Evolutionary conservation across 1,140 invertebrate genomes (phyloP).

Genomic region (Wasmannia auropunctata): DNA sequence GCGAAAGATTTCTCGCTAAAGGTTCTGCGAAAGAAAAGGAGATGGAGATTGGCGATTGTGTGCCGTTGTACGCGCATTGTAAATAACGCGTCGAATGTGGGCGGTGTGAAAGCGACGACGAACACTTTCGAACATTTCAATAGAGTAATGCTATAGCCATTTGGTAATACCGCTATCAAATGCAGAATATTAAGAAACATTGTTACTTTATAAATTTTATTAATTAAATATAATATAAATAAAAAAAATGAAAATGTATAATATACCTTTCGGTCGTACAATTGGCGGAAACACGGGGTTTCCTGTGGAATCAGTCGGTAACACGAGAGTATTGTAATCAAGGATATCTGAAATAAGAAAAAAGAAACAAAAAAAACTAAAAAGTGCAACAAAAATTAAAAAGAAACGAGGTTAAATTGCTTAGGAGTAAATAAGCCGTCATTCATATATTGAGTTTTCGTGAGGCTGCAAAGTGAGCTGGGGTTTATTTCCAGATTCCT

Average conservation of each 20-base stretch:
- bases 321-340: constrained; percentile 92
- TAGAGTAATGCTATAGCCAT: not conserved
- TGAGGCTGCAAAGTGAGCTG: not conserved
- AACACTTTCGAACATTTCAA: not conserved
- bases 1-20: constrained; percentile 25
- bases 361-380: constrained; percentile 79
- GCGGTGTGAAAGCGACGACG: constrained; percentile 3
- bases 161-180: not conserved
- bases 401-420: not conserved
- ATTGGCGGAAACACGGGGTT: constrained; percentile 89
- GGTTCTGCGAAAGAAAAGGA: not conserved
- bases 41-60: not conserved
- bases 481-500: not conserved
- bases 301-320: constrained; percentile 92
- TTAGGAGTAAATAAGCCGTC: not conserved
- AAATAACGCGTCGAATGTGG: constrained; percentile 6
- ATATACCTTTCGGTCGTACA: constrained; percentile 90
- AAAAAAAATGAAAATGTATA: constrained; percentile 79
- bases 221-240: not conserved
- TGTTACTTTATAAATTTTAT: not conserved
- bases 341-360: constrained; percentile 90
- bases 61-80: not conserved
- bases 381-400: constrained; percentile 40
- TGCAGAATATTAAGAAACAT: not conserved
- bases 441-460: not conserved